Percentiles rank a stretch among this genome's conserved stretches.
phyloP scores from a whole-genome alignment of 92 coral and sea anemone species.

The Siderastrea radians region DNA sequence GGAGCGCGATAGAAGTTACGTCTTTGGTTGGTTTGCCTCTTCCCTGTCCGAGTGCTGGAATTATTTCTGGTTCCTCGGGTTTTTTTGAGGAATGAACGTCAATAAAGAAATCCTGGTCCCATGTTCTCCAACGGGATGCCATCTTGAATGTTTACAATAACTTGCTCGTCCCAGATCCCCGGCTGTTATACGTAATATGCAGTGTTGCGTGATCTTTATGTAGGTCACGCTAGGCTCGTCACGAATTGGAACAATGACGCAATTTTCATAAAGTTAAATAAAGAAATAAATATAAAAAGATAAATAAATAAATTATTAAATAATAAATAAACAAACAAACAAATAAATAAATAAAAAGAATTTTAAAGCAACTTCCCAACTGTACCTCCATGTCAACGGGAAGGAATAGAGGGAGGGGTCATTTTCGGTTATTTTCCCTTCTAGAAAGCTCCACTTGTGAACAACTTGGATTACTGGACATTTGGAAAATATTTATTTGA shows the following conservation, averaged over 20 bases:
- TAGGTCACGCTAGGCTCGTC: background rate
- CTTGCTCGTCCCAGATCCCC: background rate
- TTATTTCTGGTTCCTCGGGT: constrained; percentile 71
- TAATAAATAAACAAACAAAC: too few species aligned
- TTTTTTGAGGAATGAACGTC: constrained; percentile 58
- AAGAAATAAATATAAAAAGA: too few species aligned
- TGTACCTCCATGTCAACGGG: too few species aligned
- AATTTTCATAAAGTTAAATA: too few species aligned
- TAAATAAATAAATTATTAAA: too few species aligned
- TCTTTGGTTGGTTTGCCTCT: constrained; percentile 71
- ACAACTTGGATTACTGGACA: too few species aligned
- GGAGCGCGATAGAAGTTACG: constrained; percentile 50
- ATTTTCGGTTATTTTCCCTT: too few species aligned
- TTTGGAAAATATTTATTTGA: too few species aligned
- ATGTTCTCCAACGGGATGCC: constrained; percentile 73
- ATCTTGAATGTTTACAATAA: constrained; percentile 32
- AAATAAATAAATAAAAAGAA: too few species aligned
- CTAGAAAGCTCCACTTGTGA: too few species aligned
- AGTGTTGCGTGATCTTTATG: background rate
- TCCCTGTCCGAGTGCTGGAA: constrained; percentile 69
- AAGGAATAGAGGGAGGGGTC: too few species aligned
- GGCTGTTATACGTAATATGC: background rate
- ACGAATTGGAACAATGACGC: background rate
- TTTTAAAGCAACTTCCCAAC: too few species aligned
- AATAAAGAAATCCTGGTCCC: constrained; percentile 70